Evolutionary conservation across 37 sponge, comb jelly and placozoan genomes (phyloP).

Genomic region (Ianthella basta): DNA sequence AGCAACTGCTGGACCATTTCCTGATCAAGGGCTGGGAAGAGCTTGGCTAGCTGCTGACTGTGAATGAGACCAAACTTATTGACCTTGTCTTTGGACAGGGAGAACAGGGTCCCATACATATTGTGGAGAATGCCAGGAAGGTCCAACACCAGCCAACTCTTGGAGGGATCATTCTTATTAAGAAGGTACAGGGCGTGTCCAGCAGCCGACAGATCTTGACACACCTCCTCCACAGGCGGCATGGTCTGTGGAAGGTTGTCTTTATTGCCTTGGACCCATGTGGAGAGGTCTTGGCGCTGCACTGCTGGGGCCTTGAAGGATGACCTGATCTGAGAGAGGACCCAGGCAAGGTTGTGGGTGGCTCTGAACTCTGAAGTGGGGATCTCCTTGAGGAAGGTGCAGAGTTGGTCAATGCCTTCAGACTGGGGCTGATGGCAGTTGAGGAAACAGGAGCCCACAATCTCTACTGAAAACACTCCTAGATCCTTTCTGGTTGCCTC

Average conservation of each 20-base stretch:
- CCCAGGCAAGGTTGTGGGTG: not conserved
- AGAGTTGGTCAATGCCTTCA: not conserved
- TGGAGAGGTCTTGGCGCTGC: not conserved
- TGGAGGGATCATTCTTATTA: not conserved
- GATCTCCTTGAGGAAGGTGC: not conserved
- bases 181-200: slow-evolving; percentile 8
- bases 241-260: not conserved
- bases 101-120: slow-evolving; percentile 16
- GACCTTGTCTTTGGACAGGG: not conserved
- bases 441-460: not conserved
- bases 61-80: slow-evolving; percentile 16
- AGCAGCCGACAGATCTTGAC: not conserved
- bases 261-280: not conserved
- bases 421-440: not conserved
- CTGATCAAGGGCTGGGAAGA: not conserved
- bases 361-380: not conserved
- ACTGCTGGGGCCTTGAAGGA: not conserved
- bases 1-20: not conserved
- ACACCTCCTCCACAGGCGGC: slow-evolving; percentile 1
- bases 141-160: slow-evolving; percentile 3
- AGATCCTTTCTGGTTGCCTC: not conserved
- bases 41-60: not conserved
- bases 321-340: not conserved
- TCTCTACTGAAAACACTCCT: not conserved
- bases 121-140: not conserved